Conservation (phyloP, 1,140 invertebrate genomes). For the Caenorhabditis tropicalis region DNA sequence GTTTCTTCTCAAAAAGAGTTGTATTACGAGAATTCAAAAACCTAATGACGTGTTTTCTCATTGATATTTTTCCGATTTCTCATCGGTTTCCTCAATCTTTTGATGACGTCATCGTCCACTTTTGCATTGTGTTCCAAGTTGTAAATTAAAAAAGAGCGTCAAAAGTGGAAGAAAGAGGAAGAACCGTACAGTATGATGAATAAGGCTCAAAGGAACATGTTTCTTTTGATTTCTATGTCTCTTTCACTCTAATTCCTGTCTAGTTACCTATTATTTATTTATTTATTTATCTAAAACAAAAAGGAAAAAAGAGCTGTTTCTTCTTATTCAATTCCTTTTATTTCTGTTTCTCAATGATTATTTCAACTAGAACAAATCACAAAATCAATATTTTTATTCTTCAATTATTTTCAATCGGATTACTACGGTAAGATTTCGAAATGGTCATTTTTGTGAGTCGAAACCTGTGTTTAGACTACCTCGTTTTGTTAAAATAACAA, state of each 20-base stretch:
- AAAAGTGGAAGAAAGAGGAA: background rate
- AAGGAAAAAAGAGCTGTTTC: background rate
- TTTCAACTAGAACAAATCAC: constrained; percentile 32
- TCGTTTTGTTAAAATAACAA: constrained; percentile 11
- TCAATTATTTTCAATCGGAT: background rate
- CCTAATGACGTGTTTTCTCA: constrained; percentile 20
- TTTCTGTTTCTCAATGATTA: background rate
- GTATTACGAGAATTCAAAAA: background rate
- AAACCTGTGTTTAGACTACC: background rate
- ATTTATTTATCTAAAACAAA: constrained; percentile 40
- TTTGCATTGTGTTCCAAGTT: background rate
- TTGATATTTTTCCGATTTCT: constrained; percentile 16
- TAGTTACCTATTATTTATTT: background rate
- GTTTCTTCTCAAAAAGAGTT: background rate
- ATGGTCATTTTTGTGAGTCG: background rate
- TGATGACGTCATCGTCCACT: constrained; percentile 11
- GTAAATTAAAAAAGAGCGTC: background rate
- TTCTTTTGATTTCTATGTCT: constrained; percentile 16
- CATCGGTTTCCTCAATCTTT: background rate
- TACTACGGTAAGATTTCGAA: background rate
- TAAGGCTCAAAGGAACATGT: constrained; percentile 18
- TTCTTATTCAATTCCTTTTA: background rate
- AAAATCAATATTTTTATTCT: constrained; percentile 27
- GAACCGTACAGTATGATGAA: constrained; percentile 38
- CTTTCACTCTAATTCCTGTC: background rate